Conservation (phyloP, 2,797 vertebrate genomes). For the Paramormyrops hopkinsi region DNA sequence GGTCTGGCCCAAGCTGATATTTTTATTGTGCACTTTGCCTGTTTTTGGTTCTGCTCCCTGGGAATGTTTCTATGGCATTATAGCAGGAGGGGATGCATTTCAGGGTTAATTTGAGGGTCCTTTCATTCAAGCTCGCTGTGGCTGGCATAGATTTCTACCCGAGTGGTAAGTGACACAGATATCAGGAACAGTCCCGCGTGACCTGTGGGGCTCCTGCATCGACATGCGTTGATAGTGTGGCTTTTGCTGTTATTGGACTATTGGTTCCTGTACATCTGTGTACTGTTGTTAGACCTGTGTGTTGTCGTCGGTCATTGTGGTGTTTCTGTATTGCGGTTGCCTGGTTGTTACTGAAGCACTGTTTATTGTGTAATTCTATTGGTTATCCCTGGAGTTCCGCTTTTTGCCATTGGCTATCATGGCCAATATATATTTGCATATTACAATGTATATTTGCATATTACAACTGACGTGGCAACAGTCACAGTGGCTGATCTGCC, state of each 20-base stretch:
- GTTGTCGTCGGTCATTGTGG: constrained; percentile 37
- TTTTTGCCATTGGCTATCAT: not conserved
- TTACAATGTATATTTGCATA: not conserved
- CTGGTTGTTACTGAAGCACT: not conserved
- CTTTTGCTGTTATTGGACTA: not conserved
- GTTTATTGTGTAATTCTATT: not conserved
- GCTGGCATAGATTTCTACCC: not conserved
- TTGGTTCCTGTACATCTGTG: not conserved
- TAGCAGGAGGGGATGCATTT: not conserved
- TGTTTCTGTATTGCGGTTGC: constrained; percentile 17
- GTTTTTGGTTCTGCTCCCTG: not conserved
- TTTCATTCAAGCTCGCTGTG: not conserved
- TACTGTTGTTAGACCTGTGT: constrained; percentile 33
- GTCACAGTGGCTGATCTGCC: constrained; percentile 15
- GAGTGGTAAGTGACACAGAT: not conserved
- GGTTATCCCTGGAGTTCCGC: not conserved
- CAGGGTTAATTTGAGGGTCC: not conserved
- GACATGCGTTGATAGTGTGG: not conserved
- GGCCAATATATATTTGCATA: not conserved
- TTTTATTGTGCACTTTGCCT: not conserved
- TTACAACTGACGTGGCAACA: not conserved
- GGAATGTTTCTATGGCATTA: not conserved
- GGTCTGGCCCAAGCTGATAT: not conserved
- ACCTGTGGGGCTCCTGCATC: not conserved
- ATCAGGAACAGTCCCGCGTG: not conserved